phyloP scores from a whole-genome alignment of 1,140 invertebrate species.

The Sycophila sp. region DNA sequence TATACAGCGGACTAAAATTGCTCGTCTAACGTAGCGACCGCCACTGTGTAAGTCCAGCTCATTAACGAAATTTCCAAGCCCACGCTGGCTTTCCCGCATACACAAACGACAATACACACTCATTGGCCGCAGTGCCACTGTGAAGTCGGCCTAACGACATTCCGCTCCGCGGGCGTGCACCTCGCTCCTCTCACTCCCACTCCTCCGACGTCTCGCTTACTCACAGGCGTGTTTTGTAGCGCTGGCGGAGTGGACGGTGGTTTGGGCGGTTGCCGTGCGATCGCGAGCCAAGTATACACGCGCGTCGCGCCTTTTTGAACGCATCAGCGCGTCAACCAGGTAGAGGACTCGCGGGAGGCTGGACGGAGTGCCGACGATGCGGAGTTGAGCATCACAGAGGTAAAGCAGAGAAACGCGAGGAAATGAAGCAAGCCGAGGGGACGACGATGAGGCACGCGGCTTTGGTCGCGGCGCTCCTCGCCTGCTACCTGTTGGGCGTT shows the following conservation, averaged over 20 bases:
- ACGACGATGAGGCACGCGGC: background rate
- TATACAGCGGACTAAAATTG: too few species aligned
- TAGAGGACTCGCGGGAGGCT: too few species aligned
- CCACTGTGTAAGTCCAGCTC: too few species aligned
- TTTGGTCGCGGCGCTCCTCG: constrained; percentile 49
- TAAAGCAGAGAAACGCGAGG: background rate
- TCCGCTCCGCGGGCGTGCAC: constrained; percentile 33
- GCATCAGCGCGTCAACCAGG: too few species aligned
- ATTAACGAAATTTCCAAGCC: background rate
- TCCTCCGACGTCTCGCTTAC: background rate
- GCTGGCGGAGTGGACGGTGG: too few species aligned
- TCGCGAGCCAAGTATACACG: background rate
- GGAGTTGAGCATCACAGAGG: background rate
- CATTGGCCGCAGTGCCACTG: too few species aligned
- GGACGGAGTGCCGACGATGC: too few species aligned
- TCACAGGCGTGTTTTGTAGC: background rate
- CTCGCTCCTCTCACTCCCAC: background rate
- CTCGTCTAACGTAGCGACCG: too few species aligned
- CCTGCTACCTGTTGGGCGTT: constrained; percentile 69
- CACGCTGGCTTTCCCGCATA: background rate
- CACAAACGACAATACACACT: too few species aligned
- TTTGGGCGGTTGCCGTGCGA: too few species aligned
- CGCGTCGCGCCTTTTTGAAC: too few species aligned
- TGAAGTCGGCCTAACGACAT: constrained; percentile 38
- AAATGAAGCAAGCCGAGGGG: background rate